A percentile compares a stretch with the other conserved stretches of the same genome.
These are phyloP conservation scores for Cheilosia urbana DNA, from an alignment of 2,888 invertebrate genomes.

Conservation along the genomic window DNA sequence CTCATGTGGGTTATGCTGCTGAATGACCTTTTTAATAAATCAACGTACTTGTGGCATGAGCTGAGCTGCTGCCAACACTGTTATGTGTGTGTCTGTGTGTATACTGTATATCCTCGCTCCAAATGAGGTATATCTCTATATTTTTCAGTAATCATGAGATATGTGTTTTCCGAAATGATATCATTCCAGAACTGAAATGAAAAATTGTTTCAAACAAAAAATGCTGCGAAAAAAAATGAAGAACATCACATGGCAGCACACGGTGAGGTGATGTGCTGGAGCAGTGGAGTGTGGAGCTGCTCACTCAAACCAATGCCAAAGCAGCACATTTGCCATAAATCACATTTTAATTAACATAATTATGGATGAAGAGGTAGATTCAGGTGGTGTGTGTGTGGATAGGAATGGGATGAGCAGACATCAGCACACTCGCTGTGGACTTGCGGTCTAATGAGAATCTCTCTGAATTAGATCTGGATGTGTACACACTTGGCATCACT, in stretches of 20 bases:
- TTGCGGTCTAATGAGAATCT: constrained; percentile 69
- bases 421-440: constrained; percentile 26
- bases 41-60: constrained; percentile 49
- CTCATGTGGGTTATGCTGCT: constrained; percentile 38
- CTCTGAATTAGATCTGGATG: constrained; percentile 63
- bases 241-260: constrained; percentile 28
- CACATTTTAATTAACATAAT: constrained; percentile 75
- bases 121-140: constrained; percentile 66
- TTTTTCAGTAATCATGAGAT: constrained; percentile 66
- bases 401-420: background rate
- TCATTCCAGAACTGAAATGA: constrained; percentile 61
- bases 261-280: constrained; percentile 38
- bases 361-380: constrained; percentile 60
- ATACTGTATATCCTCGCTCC: constrained; percentile 27
- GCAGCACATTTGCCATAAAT: constrained; percentile 70
- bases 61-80: constrained; percentile 43
- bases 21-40: constrained; percentile 72
- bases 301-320: constrained; percentile 52
- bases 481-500: constrained; percentile 62
- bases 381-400: constrained; percentile 13
- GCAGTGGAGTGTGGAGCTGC: background rate
- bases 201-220: constrained; percentile 57
- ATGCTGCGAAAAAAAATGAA: constrained; percentile 10
- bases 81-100: constrained; percentile 2
- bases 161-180: constrained; percentile 68